Evolutionary conservation across 2,888 invertebrate genomes (phyloP).

Genomic region (Drosophila stalkeri): DNA sequence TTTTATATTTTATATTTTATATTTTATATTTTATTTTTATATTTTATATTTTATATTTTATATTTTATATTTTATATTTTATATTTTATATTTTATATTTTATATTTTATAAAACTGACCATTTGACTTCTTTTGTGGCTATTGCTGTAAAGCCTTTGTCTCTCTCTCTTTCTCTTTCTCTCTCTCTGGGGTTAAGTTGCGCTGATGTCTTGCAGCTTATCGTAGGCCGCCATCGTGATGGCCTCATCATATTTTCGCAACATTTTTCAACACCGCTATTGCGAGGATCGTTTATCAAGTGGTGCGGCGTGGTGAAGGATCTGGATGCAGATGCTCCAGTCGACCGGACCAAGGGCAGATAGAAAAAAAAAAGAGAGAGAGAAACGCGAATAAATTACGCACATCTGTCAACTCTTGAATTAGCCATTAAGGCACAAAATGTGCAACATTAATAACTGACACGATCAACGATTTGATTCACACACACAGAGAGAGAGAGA

Average conservation of each 20-base stretch:
- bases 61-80: too few species aligned
- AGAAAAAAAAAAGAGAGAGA: slow-evolving; percentile 41
- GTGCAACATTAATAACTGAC: slow-evolving; percentile 86
- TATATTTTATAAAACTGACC: slow-evolving; percentile 3
- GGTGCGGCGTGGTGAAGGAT: slow-evolving; percentile 51
- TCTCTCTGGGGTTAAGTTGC: neutral
- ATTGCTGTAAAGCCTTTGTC: neutral
- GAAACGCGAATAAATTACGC: slow-evolving; percentile 84
- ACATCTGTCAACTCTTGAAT: slow-evolving; percentile 85
- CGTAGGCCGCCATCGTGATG: slow-evolving; percentile 75
- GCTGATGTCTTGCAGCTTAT: slow-evolving; percentile 33
- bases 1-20: neutral
- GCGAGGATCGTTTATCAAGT: slow-evolving; percentile 73
- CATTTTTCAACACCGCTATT: slow-evolving; percentile 78
- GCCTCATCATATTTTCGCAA: slow-evolving; percentile 82
- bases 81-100: too few species aligned
- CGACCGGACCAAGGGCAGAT: slow-evolving; percentile 15
- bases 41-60: too few species aligned
- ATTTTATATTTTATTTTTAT: neutral
- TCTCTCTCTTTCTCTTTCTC: too few species aligned
- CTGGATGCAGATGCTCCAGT: slow-evolving; percentile 42
- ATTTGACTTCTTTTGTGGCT: slow-evolving; percentile 1
- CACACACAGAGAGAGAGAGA: slow-evolving; percentile 36
- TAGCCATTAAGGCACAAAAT: slow-evolving; percentile 85
- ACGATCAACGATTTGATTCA: slow-evolving; percentile 84